A percentile compares a stretch with the other conserved stretches of the same genome.
phyloP scores from a whole-genome alignment of 2,113 vertebrate species.

The Paradisaea rubra region DNA sequence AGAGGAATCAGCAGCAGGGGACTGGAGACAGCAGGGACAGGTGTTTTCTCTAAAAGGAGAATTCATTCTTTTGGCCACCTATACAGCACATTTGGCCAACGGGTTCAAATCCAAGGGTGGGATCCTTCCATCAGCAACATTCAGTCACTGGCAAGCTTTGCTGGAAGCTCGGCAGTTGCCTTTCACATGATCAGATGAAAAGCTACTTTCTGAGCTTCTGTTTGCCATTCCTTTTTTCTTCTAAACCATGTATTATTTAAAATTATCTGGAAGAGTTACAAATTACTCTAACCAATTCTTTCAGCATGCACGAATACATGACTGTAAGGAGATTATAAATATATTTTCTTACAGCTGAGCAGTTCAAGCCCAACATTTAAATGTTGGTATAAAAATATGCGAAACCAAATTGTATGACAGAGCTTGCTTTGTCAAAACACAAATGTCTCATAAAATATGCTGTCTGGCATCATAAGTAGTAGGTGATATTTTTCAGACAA shows the following conservation, averaged over 20 bases:
- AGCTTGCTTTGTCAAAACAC: conserved; percentile 63
- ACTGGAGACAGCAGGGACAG: conserved; percentile 34
- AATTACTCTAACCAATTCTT: background rate
- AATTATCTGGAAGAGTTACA: conserved; percentile 23
- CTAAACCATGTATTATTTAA: background rate
- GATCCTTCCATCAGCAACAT: conserved; percentile 30
- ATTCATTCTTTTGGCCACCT: conserved; percentile 42
- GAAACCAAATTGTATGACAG: conserved; percentile 52
- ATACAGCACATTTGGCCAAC: background rate
- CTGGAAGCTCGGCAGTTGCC: background rate
- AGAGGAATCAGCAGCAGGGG: background rate
- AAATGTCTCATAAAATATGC: conserved; percentile 51
- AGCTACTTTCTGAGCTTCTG: background rate
- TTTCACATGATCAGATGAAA: background rate
- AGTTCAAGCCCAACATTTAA: conserved; percentile 49
- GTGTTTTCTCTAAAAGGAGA: conserved; percentile 54
- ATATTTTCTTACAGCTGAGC: conserved; percentile 49
- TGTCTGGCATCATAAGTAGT: conserved; percentile 12
- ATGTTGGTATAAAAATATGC: conserved; percentile 46
- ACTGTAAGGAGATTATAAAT: conserved; percentile 34
- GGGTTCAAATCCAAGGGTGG: background rate
- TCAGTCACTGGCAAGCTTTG: background rate
- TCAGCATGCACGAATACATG: background rate
- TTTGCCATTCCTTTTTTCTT: background rate
- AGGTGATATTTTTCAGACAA: background rate